phyloP scores from a whole-genome alignment of 2,113 vertebrate genomes.

The Pithys albifrons region DNA sequence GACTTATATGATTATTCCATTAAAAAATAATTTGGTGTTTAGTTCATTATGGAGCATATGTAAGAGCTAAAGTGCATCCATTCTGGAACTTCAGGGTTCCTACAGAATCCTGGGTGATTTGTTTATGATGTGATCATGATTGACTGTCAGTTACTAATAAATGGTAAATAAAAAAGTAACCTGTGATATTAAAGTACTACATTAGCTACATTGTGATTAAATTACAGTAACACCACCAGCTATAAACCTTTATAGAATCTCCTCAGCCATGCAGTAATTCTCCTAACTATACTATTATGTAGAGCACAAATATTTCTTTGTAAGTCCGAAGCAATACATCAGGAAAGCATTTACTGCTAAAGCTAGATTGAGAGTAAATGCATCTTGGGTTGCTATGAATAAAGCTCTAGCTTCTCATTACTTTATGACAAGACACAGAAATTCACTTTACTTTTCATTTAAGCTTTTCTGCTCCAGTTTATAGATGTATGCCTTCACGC shows the following conservation, averaged over 20 bases:
- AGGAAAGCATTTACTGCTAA: conserved; percentile 81
- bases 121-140: conserved; percentile 83
- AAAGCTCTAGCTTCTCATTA: conserved; percentile 90
- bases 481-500: conserved; percentile 87
- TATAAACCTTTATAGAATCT: conserved; percentile 83
- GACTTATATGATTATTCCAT: conserved; percentile 38
- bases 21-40: conserved; percentile 62
- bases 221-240: conserved; percentile 81
- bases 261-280: conserved; percentile 82
- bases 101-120: conserved; percentile 69
- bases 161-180: conserved; percentile 84
- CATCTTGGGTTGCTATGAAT: conserved; percentile 81
- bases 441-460: conserved; percentile 93
- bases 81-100: conserved; percentile 65
- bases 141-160: conserved; percentile 83
- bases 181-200: conserved; percentile 78
- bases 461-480: conserved; percentile 82
- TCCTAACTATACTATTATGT: conserved; percentile 84
- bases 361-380: conserved; percentile 83
- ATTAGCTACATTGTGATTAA: conserved; percentile 84
- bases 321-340: conserved; percentile 83
- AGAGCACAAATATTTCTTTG: conserved; percentile 89
- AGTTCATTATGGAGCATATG: conserved; percentile 44
- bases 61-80: conserved; percentile 9
- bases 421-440: conserved; percentile 88